Conservation (phyloP, 2,888 invertebrate genomes). For the Nomada hirtipes region DNA sequence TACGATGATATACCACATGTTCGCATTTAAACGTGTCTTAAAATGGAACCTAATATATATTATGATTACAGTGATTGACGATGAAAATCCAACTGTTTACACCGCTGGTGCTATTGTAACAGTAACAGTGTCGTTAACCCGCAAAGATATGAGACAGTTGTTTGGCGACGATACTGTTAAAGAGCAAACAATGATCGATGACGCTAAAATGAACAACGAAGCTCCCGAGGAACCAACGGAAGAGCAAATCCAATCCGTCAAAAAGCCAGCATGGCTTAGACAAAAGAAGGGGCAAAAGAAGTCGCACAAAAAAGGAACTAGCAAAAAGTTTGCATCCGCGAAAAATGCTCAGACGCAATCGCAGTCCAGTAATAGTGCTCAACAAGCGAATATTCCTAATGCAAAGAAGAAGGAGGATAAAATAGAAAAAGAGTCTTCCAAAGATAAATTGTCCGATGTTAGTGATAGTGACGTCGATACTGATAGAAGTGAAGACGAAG, state of each 20-base stretch:
- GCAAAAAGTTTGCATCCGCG: constrained; percentile 76
- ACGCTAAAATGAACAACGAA: constrained; percentile 86
- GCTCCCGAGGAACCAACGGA: constrained; percentile 84
- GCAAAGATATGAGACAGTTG: constrained; percentile 93
- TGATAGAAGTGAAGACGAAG: constrained; percentile 86
- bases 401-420: constrained; percentile 79
- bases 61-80: constrained; percentile 92
- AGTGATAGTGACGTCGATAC: constrained; percentile 85
- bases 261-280: constrained; percentile 94
- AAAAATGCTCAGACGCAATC: constrained; percentile 69
- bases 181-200: constrained; percentile 85
- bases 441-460: constrained; percentile 76
- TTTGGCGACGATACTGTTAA: constrained; percentile 92
- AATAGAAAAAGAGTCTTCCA: constrained; percentile 73
- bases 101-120: constrained; percentile 99
- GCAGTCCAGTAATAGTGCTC: constrained; percentile 63
- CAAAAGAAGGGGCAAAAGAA: constrained; percentile 88
- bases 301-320: constrained; percentile 86
- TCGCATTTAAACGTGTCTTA: neutral
- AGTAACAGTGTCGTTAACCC: constrained; percentile 94
- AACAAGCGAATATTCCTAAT: constrained; percentile 72
- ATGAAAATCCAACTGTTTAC: constrained; percentile 98
- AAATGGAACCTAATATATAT: neutral
- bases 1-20: too few relatives aligned
- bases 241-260: constrained; percentile 86